Conservation (phyloP, 2,113 vertebrate genomes). For the Hylia prasina region DNA sequence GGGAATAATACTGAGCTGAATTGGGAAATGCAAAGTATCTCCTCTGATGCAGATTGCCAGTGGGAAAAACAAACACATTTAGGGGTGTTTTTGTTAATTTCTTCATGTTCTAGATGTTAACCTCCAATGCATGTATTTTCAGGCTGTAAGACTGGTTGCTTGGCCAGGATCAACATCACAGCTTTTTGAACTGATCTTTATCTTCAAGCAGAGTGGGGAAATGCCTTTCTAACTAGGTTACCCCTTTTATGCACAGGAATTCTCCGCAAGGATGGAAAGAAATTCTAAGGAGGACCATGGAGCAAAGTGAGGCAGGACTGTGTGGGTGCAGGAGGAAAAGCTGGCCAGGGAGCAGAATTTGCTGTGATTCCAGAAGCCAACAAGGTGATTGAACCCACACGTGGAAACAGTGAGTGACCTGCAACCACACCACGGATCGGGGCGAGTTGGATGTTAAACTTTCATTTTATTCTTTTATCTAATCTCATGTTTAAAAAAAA, state of each 20-base stretch:
- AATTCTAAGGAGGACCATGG: not conserved
- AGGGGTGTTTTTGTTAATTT: not conserved
- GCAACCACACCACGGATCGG: fast-evolving
- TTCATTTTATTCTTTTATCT: not conserved
- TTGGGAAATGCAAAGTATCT: fast-evolving
- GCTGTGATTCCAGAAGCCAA: not conserved
- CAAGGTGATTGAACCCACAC: fast-evolving
- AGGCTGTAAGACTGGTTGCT: not conserved
- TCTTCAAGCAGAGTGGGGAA: not conserved
- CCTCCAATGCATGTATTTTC: not conserved
- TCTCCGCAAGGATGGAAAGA: not conserved
- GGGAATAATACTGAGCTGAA: not conserved
- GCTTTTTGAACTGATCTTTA: not conserved
- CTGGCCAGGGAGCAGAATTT: not conserved
- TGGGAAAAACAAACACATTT: not conserved
- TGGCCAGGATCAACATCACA: not conserved
- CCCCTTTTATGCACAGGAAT: not conserved
- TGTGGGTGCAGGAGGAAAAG: not conserved
- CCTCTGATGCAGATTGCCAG: not conserved
- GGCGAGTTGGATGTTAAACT: not conserved
- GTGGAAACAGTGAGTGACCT: not conserved
- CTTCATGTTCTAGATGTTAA: not conserved
- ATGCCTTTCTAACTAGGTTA: not conserved
- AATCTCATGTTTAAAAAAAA: not conserved
- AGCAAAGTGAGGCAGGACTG: not conserved